Percentiles rank a stretch among this genome's conserved stretches.
phyloP scores from a whole-genome alignment of 2,888 invertebrate species.

The Phalera bucephala region DNA sequence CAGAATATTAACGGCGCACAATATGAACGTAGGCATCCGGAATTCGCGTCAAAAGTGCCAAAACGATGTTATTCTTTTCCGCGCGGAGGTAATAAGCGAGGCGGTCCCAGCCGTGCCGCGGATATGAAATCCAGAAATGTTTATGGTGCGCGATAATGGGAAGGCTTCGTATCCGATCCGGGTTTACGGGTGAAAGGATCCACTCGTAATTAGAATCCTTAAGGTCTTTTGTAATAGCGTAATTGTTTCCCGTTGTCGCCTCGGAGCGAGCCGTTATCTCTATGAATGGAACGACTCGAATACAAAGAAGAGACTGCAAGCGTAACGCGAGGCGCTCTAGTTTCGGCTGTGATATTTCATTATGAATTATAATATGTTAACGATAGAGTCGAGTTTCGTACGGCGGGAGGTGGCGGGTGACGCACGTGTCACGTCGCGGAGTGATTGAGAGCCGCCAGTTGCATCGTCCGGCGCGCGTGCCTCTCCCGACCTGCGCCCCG shows the following conservation, averaged over 20 bases:
- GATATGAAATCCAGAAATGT: slow-evolving; percentile 81
- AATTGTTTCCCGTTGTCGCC: slow-evolving; percentile 75
- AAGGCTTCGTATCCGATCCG: slow-evolving; percentile 72
- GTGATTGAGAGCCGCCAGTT: slow-evolving; percentile 72
- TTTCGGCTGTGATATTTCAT: slow-evolving; percentile 40
- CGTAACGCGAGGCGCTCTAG: slow-evolving; percentile 45
- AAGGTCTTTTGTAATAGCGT: slow-evolving; percentile 72
- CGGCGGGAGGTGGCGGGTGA: slow-evolving; percentile 19
- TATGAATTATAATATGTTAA: slow-evolving; percentile 43
- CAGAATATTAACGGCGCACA: slow-evolving; percentile 81
- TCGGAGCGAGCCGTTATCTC: slow-evolving; percentile 62
- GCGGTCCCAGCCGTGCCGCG: slow-evolving; percentile 71
- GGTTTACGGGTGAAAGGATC: slow-evolving; percentile 67
- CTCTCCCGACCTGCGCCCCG: slow-evolving; percentile 60
- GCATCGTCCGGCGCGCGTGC: slow-evolving; percentile 46
- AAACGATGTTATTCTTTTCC: slow-evolving; percentile 81
- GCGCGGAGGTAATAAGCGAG: slow-evolving; percentile 76
- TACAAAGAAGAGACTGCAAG: slow-evolving; percentile 63
- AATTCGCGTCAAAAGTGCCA: slow-evolving; percentile 80
- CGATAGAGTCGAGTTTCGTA: slow-evolving; percentile 44
- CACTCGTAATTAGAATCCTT: slow-evolving; percentile 74
- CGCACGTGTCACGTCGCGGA: slow-evolving; percentile 38
- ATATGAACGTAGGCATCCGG: slow-evolving; percentile 81
- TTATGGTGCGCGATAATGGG: slow-evolving; percentile 75
- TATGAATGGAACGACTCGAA: slow-evolving; percentile 64